phyloP scores from a whole-genome alignment of 2,888 invertebrate species.

The Gandaritis pyraliata region DNA sequence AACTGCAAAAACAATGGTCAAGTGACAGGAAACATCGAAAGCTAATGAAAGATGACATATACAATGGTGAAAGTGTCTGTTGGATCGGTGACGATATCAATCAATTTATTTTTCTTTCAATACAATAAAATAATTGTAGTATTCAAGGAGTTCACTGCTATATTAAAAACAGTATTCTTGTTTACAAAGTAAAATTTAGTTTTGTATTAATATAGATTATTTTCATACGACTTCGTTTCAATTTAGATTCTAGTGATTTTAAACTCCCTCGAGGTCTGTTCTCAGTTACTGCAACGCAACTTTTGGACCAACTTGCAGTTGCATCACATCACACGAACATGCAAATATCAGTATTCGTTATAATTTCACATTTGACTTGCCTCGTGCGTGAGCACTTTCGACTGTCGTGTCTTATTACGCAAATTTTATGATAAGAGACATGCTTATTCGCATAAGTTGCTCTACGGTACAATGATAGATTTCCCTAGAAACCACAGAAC shows the following conservation, averaged over 20 bases:
- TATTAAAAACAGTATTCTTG: no score
- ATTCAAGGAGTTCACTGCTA: no score
- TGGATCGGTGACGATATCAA: not conserved
- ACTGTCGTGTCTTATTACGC: constrained; percentile 26
- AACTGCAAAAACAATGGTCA: constrained; percentile 15
- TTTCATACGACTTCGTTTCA: no score
- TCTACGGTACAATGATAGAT: constrained; percentile 26
- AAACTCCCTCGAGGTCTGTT: no score
- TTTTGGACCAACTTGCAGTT: no score
- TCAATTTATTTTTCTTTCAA: no score
- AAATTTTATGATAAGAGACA: constrained; percentile 21
- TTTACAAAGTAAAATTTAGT: no score
- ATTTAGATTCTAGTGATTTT: no score
- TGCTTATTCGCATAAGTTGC: constrained; percentile 18
- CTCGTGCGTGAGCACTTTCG: constrained; percentile 23
- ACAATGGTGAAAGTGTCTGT: constrained; percentile 22
- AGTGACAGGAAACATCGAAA: constrained; percentile 13
- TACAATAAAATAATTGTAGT: no score
- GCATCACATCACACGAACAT: not conserved
- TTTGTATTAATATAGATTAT: no score
- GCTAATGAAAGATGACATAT: constrained; percentile 23
- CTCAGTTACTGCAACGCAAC: not conserved
- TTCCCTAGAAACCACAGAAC: constrained; percentile 21
- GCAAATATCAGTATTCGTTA: constrained; percentile 3
- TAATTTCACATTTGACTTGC: constrained; percentile 19